Percentiles rank a stretch among this genome's conserved stretches.
Evolutionary conservation across 2,797 vertebrate species (phyloP).

Genomic region (Bradypus variegatus): DNA sequence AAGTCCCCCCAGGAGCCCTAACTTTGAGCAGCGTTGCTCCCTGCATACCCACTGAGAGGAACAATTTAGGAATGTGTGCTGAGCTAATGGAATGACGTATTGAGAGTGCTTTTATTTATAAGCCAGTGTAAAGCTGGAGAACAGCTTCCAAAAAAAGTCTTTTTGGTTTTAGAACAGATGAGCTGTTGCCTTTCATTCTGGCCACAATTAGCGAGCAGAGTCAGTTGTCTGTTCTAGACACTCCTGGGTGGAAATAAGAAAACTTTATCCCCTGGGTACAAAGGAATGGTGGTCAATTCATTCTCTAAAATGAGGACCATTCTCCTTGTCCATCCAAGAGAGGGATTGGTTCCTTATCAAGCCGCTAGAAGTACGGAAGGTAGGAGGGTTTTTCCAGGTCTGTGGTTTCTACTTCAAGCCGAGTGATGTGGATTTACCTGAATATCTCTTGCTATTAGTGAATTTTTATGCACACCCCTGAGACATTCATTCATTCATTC

Average conservation of each 20-base stretch:
- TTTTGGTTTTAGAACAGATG: constrained; percentile 6
- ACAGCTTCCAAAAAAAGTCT: constrained; percentile 38
- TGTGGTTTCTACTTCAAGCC: not conserved
- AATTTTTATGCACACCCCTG: not conserved
- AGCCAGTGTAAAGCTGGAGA: not conserved
- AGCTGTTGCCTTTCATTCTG: not conserved
- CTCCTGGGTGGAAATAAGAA: not conserved
- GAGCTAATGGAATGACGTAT: constrained; percentile 17
- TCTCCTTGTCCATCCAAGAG: not conserved
- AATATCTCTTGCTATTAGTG: not conserved
- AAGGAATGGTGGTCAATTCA: not conserved
- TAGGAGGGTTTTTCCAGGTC: not conserved
- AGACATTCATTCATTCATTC: not conserved
- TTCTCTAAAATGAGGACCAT: not conserved
- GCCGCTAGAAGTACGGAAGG: not conserved
- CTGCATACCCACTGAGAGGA: not conserved
- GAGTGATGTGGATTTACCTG: not conserved
- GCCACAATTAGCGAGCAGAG: not conserved
- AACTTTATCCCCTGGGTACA: not conserved
- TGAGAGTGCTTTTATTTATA: constrained; percentile 39
- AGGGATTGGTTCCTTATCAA: not conserved
- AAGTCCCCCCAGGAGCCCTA: not conserved
- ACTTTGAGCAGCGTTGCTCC: not conserved
- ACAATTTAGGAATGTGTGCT: constrained; percentile 34
- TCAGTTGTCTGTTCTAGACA: not conserved